Evolutionary conservation across 2,113 vertebrate species (phyloP).

Genomic region (Speoplatyrhinus poulsoni): DNA sequence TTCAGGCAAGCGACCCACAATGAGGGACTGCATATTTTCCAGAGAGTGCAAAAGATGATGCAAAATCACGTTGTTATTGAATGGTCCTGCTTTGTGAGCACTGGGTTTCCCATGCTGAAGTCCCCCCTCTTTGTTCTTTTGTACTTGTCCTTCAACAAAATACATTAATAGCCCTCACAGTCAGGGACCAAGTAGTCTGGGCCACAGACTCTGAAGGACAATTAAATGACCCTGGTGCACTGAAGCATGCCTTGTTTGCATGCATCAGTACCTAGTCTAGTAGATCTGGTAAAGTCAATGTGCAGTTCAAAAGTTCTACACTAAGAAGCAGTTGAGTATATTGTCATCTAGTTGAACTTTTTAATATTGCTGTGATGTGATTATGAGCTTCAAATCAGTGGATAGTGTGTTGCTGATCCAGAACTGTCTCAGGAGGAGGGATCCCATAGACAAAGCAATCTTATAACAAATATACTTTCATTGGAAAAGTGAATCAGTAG

Average conservation of each 20-base stretch:
- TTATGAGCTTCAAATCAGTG: slow-evolving; percentile 6
- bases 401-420: slow-evolving; percentile 9
- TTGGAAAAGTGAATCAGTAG: slow-evolving; percentile 23
- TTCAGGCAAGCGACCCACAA: neutral
- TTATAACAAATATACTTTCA: slow-evolving; percentile 26
- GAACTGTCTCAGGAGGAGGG: slow-evolving; percentile 17
- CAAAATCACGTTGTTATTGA: too few species aligned
- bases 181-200: slow-evolving; percentile 2
- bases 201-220: slow-evolving; percentile 2
- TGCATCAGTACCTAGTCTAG: neutral
- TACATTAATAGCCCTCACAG: neutral
- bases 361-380: slow-evolving; percentile 5
- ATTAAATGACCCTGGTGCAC: slow-evolving; percentile 17
- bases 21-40: neutral
- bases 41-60: too few species aligned
- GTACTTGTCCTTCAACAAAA: too few species aligned
- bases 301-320: neutral
- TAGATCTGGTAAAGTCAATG: neutral
- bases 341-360: neutral
- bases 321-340: neutral
- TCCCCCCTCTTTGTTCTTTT: too few species aligned
- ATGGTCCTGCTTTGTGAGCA: too few species aligned
- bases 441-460: slow-evolving; percentile 31
- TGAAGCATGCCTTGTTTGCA: slow-evolving; percentile 18
- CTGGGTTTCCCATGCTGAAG: too few species aligned